Base-by-base conservation (phyloP, 1,140 invertebrate species). In the Megalonaias nervosa region DNA sequence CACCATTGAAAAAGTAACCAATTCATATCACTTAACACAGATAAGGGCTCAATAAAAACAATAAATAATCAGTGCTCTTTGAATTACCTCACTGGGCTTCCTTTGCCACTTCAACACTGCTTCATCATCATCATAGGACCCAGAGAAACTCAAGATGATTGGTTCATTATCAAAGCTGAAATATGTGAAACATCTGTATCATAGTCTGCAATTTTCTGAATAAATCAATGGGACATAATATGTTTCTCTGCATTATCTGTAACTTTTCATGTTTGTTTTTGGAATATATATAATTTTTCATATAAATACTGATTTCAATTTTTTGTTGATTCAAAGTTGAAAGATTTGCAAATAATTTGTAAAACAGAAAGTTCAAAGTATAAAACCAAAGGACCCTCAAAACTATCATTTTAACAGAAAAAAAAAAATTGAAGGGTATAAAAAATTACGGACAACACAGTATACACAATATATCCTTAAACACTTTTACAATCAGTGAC, bases 111-210 rank as follows among this genome's bases (percentile, higher is more conserved):
- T 88, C 16, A 93, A 80, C 16, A 93, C 87, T 6, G 91, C 89
- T 80, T 93, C 92, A 77, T 93, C 92, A 81, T 93, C 92, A 17
- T 89, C 89, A 83, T 91, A 92, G 62, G 86, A 90, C 62, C 92
- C 92, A 71, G 92, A 87, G 77, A 92, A 92, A 73, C 92, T 92
- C 15, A 92, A 73, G 2, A 93, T 90, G 19, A 90, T 79, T 72
- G 88, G 81, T 66, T 91, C 87, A 59, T 84, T 84, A 71, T 88
- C 85, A 71, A 81, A 88, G 67, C 90, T 91, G 74, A 17, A 80
- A 74, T 61, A 73, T 19, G 59, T 76, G 55, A 60, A 62, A 56
- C 23, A 59, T 68, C 19, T 38, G 23, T 56, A 62, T 48, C 16
- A 62, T 3, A 72, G 23, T 19, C 17, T 57, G 15, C 9, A 21